Percentiles rank a stretch among this genome's conserved stretches.
Evolutionary conservation across 2,888 invertebrate species (phyloP).

Genomic region (Lasiommata megera): DNA sequence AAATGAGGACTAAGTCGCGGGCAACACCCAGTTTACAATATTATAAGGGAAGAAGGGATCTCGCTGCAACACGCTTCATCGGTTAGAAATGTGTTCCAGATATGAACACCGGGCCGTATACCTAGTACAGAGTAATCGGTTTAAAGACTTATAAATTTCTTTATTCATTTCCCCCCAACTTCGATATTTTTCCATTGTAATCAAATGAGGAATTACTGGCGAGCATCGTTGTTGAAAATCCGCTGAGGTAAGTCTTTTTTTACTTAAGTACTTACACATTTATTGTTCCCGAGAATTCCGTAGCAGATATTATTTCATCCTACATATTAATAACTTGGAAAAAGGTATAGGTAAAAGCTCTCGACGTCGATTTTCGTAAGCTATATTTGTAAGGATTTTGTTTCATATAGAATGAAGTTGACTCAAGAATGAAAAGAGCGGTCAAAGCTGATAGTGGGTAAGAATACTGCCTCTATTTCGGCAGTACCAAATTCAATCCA

Average conservation of each 20-base stretch:
- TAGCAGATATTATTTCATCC: too few species aligned
- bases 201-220: slow-evolving; percentile 17
- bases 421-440: too few species aligned
- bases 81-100: slow-evolving; percentile 15
- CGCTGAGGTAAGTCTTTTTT: slow-evolving; percentile 3
- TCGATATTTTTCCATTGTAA: slow-evolving; percentile 17
- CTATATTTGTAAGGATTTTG: too few species aligned
- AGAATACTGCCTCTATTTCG: too few species aligned
- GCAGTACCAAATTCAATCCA: too few species aligned
- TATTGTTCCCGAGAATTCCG: too few species aligned
- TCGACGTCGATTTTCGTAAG: too few species aligned
- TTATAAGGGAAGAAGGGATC: too few species aligned
- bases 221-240: slow-evolving; percentile 25
- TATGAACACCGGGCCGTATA: slow-evolving; percentile 18
- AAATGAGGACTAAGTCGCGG: neutral
- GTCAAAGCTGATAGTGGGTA: too few species aligned
- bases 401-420: too few species aligned
- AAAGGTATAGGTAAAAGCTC: too few species aligned
- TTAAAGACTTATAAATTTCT: slow-evolving; percentile 24
- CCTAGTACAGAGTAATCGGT: slow-evolving; percentile 21
- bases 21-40: neutral
- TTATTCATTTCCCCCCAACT: slow-evolving; percentile 16
- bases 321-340: too few species aligned
- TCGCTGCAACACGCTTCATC: slow-evolving; percentile 10
- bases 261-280: neutral